A percentile compares a stretch with the other conserved stretches of the same genome.
Evolutionary conservation across 2,113 vertebrate genomes (phyloP).

Genomic region (Drymodes brunneopygia): DNA sequence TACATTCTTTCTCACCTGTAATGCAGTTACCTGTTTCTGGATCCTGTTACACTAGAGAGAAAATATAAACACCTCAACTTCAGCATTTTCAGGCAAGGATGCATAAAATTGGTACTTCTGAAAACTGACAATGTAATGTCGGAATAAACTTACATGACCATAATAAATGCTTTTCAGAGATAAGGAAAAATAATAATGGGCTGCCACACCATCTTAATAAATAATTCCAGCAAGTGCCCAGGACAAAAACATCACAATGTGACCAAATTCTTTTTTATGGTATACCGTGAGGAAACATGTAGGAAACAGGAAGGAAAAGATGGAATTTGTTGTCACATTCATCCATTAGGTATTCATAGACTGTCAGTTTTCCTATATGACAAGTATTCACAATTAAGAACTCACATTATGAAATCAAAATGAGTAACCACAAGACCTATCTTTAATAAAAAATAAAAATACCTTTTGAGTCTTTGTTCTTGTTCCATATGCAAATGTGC

Average conservation of each 20-base stretch:
- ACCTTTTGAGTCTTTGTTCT: background rate
- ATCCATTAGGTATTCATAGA: background rate
- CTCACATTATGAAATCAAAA: conserved; percentile 8
- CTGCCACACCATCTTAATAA: background rate
- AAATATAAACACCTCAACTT: background rate
- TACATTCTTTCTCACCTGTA: conserved; percentile 46
- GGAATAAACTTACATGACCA: background rate
- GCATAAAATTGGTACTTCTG: background rate
- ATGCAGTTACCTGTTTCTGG: conserved; percentile 28
- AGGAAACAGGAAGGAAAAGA: background rate
- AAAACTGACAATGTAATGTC: background rate
- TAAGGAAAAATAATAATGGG: background rate
- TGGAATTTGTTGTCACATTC: conserved; percentile 9
- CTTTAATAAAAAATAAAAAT: conserved; percentile 14
- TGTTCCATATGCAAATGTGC: background rate
- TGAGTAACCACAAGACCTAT: background rate
- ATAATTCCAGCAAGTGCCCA: conserved; percentile 1
- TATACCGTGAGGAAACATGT: background rate
- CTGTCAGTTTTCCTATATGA: background rate
- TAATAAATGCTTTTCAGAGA: background rate
- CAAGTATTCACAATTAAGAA: background rate
- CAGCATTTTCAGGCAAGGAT: conserved; percentile 15
- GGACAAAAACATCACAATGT: background rate
- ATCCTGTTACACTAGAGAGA: background rate
- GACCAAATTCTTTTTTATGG: background rate